These are phyloP conservation scores for Gerris lacustris DNA, from an alignment of 2,888 invertebrate genomes.

Conservation along the genomic window DNA sequence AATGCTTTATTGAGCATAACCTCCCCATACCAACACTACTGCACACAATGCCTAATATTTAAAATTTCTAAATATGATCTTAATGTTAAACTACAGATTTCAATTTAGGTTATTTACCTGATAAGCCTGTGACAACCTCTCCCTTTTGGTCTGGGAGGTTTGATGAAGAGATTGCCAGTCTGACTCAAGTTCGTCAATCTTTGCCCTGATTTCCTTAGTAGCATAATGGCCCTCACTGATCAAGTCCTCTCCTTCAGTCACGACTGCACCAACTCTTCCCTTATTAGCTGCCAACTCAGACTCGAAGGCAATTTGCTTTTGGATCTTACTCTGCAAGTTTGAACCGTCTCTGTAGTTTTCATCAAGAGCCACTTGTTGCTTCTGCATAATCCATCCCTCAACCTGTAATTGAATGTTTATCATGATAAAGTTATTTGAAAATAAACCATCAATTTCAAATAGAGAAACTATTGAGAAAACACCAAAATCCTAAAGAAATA, in stretches of 20 bases:
- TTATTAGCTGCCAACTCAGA: constrained; percentile 86
- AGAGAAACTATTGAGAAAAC: neutral
- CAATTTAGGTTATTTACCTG: constrained; percentile 35
- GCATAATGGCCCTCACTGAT: constrained; percentile 77
- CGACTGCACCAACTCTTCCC: constrained; percentile 68
- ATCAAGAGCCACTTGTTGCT: constrained; percentile 83
- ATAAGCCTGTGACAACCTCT: constrained; percentile 77
- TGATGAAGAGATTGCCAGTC: constrained; percentile 79
- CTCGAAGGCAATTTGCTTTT: constrained; percentile 91
- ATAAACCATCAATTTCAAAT: neutral
- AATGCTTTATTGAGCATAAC: too few relatives aligned
- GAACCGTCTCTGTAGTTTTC: constrained; percentile 88
- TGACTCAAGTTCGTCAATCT: constrained; percentile 69
- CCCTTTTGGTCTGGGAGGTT: constrained; percentile 68
- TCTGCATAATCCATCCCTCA: constrained; percentile 84
- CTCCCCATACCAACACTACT: too few relatives aligned
- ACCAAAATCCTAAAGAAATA: neutral
- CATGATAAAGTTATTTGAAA: too few relatives aligned
- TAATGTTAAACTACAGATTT: too few relatives aligned
- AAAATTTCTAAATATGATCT: too few relatives aligned
- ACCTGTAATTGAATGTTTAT: constrained; percentile 38
- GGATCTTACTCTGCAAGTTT: constrained; percentile 94
- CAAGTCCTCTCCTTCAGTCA: constrained; percentile 62
- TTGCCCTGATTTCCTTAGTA: constrained; percentile 65
- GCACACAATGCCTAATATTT: too few relatives aligned